Evolutionary conservation across 2,113 vertebrate genomes (phyloP).

Genomic region (Hyla sarda): DNA sequence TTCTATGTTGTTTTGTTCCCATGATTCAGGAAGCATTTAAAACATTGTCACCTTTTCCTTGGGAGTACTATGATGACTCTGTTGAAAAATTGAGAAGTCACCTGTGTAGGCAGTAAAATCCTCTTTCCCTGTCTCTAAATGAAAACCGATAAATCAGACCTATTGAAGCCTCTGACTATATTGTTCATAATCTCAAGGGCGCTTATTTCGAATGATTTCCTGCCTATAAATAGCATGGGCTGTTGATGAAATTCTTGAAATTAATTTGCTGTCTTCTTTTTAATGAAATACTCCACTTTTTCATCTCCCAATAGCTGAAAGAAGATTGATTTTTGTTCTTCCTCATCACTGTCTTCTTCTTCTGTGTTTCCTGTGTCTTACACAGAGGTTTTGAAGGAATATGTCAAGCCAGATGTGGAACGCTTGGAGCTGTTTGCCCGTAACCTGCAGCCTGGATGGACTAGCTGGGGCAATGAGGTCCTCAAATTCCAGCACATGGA

Average conservation of each 20-base stretch:
- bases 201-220: constrained; percentile 71
- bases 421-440: constrained; percentile 94
- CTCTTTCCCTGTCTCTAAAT: constrained; percentile 70
- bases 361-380: constrained; percentile 45
- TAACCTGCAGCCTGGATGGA: constrained; percentile 92
- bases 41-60: constrained; percentile 62
- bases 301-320: constrained; percentile 60
- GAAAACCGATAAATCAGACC: constrained; percentile 78
- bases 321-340: constrained; percentile 61
- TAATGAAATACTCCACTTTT: constrained; percentile 66
- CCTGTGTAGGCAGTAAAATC: constrained; percentile 67
- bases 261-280: constrained; percentile 70
- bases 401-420: constrained; percentile 72
- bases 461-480: constrained; percentile 97
- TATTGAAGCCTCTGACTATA: constrained; percentile 67
- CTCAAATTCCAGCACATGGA: constrained; percentile 91
- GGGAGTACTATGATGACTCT: constrained; percentile 65
- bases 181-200: constrained; percentile 75
- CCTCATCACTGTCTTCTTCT: constrained; percentile 56
- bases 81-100: constrained; percentile 69
- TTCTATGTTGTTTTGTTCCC: constrained; percentile 40
- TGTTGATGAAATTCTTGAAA: constrained; percentile 71
- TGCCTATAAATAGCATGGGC: constrained; percentile 70
- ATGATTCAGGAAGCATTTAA: constrained; percentile 51
- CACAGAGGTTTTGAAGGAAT: constrained; percentile 85